Percentiles rank a stretch among this genome's conserved stretches.
Evolutionary conservation across 2,888 invertebrate species (phyloP).

Genomic region (Oscheius onirici): DNA sequence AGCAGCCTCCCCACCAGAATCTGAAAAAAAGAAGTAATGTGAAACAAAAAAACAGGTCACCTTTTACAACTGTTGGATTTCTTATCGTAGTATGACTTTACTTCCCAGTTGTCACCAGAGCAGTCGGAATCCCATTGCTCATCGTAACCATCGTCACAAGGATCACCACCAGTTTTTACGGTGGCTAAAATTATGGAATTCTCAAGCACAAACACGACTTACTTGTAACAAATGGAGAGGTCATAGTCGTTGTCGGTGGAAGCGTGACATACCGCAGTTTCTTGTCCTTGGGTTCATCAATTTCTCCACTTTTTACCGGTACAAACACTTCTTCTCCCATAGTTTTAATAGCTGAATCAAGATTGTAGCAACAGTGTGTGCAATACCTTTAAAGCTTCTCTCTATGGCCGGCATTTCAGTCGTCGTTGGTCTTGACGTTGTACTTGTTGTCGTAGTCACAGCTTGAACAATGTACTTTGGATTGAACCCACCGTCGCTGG

Average conservation of each 20-base stretch:
- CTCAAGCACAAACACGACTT: conserved; percentile 12
- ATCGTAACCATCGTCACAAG: conserved; percentile 54
- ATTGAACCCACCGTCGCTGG: background rate
- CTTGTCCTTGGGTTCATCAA: conserved; percentile 12
- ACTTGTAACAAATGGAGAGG: conserved; percentile 14
- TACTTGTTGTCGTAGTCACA: conserved; percentile 23
- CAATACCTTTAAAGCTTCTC: conserved; percentile 5
- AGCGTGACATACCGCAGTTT: conserved; percentile 14
- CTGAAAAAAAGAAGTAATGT: conserved; percentile 23
- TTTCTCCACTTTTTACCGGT: conserved; percentile 10
- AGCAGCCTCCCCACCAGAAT: conserved; percentile 62
- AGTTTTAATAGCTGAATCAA: conserved; percentile 2
- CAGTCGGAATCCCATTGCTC: conserved; percentile 55
- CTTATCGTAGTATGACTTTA: conserved; percentile 31
- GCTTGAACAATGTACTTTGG: conserved; percentile 8
- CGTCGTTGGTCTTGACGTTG: background rate
- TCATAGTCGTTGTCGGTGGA: conserved; percentile 2
- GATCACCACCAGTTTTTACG: conserved; percentile 31
- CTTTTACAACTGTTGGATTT: conserved; percentile 39
- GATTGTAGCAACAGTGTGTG: background rate
- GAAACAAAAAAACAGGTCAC: background rate
- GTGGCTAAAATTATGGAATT: background rate
- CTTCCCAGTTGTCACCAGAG: conserved; percentile 46
- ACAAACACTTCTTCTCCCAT: background rate
- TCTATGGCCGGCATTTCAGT: conserved; percentile 18